Percentiles rank a stretch among this genome's conserved stretches.
phyloP scores from a whole-genome alignment of 2,797 vertebrate species.

The Scleropages formosus region DNA sequence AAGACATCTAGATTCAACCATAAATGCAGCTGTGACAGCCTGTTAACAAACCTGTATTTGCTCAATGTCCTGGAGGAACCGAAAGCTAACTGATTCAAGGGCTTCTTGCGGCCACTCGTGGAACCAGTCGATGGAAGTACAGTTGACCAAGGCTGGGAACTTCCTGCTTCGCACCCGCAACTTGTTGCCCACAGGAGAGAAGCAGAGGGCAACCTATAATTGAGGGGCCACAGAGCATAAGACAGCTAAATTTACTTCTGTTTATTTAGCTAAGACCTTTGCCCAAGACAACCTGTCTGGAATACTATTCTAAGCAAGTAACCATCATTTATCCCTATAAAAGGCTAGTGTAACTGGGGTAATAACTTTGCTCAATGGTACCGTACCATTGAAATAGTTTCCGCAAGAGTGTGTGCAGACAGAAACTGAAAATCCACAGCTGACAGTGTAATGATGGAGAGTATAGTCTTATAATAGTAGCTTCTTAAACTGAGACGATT shows the following conservation, averaged over 20 bases:
- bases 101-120: slow-evolving; percentile 89
- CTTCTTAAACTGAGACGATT: too few relatives aligned
- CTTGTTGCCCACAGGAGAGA: slow-evolving; percentile 85
- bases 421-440: too few relatives aligned
- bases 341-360: too few relatives aligned
- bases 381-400: too few relatives aligned
- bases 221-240: not conserved
- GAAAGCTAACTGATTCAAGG: slow-evolving; percentile 86
- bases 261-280: not conserved
- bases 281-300: too few relatives aligned
- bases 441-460: too few relatives aligned
- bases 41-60: slow-evolving; percentile 71
- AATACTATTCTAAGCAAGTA: too few relatives aligned
- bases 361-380: too few relatives aligned
- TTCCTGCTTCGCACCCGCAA: slow-evolving; percentile 81
- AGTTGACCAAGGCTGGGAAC: slow-evolving; percentile 86
- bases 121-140: slow-evolving; percentile 86
- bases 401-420: too few relatives aligned
- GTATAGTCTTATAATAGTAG: too few relatives aligned
- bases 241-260: not conserved
- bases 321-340: too few relatives aligned
- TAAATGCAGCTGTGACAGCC: not conserved
- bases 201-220: slow-evolving; percentile 83
- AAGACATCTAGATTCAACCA: too few relatives aligned
- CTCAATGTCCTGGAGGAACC: slow-evolving; percentile 80